These are phyloP conservation scores for Nycticebus coucang DNA, from an alignment of 2,113 vertebrate species.

Conservation along the genomic window DNA sequence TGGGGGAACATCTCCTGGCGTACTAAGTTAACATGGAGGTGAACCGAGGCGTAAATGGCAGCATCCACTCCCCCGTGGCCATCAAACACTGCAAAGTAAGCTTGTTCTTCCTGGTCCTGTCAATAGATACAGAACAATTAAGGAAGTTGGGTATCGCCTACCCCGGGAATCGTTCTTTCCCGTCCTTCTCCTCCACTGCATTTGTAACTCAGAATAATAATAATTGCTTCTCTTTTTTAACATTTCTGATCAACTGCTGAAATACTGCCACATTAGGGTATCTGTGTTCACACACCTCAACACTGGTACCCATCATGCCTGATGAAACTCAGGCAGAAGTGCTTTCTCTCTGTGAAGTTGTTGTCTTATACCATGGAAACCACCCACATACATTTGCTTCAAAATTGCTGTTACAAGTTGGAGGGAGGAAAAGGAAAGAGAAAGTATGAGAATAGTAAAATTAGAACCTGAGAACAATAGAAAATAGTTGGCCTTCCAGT, in stretches of 20 bases:
- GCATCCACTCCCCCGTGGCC: conserved; percentile 98
- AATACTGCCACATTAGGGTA: conserved; percentile 50
- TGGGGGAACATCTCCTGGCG: conserved; percentile 94
- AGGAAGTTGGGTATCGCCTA: not conserved
- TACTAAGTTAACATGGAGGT: conserved; percentile 96
- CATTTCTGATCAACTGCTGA: not conserved
- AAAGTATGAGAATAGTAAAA: conserved; percentile 33
- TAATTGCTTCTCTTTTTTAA: conserved; percentile 11
- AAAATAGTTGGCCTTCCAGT: conserved; percentile 39
- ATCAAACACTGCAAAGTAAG: conserved; percentile 97
- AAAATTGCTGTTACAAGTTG: conserved; percentile 53
- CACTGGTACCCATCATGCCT: conserved; percentile 59
- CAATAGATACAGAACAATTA: conserved; percentile 45
- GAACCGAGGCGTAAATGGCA: conserved; percentile 96
- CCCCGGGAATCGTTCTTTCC: not conserved
- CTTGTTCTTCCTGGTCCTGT: conserved; percentile 98
- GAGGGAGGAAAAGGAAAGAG: not conserved
- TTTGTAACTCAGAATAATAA: not conserved
- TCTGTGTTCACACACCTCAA: conserved; percentile 62
- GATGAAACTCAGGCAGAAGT: conserved; percentile 69
- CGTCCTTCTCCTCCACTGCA: not conserved
- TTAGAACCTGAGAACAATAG: conserved; percentile 31
- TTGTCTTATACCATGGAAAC: conserved; percentile 75
- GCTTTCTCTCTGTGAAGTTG: conserved; percentile 61
- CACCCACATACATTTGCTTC: conserved; percentile 69